Conservation (phyloP, 2,888 invertebrate genomes). For the Pachycephus smyrnensis region DNA sequence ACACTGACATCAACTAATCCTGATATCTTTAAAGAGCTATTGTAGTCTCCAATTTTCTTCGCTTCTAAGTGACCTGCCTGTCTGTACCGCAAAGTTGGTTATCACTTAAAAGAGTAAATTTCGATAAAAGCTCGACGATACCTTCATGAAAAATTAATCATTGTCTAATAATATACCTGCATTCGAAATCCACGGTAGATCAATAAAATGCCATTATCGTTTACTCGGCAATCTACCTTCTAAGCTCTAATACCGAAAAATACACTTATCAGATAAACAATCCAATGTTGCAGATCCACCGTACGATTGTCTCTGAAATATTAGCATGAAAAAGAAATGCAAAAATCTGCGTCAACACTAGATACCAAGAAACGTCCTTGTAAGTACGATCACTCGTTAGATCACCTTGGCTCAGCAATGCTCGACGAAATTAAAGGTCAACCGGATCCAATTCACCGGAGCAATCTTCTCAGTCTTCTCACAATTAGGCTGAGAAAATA, state of each 20-base stretch:
- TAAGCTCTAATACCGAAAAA: too few relatives aligned
- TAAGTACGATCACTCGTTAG: conserved; percentile 4
- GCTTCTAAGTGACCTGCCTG: not conserved
- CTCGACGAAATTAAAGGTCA: conserved; percentile 39
- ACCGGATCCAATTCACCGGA: conserved; percentile 42
- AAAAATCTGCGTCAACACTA: not conserved
- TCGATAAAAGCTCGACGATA: not conserved
- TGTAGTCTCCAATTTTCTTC: not conserved
- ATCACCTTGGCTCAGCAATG: conserved; percentile 30
- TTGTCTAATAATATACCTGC: too few relatives aligned
- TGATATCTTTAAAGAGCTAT: not conserved
- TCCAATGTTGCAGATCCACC: not conserved
- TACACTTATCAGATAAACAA: too few relatives aligned
- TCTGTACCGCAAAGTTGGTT: too few relatives aligned
- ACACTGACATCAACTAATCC: not conserved
- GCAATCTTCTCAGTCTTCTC: conserved; percentile 39
- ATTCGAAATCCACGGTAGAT: too few relatives aligned
- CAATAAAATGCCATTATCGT: too few relatives aligned
- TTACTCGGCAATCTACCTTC: too few relatives aligned
- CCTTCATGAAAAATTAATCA: not conserved
- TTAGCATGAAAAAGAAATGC: not conserved
- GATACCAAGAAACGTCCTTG: not conserved
- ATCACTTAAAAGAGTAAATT: not conserved
- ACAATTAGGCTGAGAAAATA: conserved; percentile 16
- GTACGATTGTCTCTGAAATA: not conserved